These are phyloP conservation scores for Drosophila sordidapex DNA, from an alignment of 2,888 invertebrate genomes.

Conservation along the genomic window DNA sequence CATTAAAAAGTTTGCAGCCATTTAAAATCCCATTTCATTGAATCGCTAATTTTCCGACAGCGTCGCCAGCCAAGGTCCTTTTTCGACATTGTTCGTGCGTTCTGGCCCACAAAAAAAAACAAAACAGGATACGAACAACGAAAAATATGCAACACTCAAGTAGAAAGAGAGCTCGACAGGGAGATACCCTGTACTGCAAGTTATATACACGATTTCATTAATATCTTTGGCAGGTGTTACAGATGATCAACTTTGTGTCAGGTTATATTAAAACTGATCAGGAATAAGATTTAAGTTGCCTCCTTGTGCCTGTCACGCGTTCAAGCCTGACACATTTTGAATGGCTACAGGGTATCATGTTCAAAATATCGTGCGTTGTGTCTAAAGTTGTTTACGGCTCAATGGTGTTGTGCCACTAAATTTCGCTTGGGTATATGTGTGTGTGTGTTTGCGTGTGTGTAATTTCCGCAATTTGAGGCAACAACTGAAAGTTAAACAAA, in stretches of 20 bases:
- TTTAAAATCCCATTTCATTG: constrained; percentile 83
- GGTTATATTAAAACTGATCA: neutral
- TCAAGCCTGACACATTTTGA: neutral
- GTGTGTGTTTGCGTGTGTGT: neutral
- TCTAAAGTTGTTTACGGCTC: constrained; percentile 23
- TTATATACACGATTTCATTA: neutral
- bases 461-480: constrained; percentile 1
- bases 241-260: neutral
- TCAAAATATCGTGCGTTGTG: constrained; percentile 6
- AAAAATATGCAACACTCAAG: neutral
- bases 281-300: neutral
- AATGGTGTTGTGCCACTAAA: constrained; percentile 8
- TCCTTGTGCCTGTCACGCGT: neutral
- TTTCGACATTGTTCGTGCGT: constrained; percentile 32
- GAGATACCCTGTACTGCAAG: neutral
- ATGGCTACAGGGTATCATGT: neutral
- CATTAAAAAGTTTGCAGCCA: constrained; percentile 82
- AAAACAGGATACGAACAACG: constrained; percentile 31
- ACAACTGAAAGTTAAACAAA: constrained; percentile 27
- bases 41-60: constrained; percentile 82
- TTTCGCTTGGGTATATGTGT: constrained; percentile 6
- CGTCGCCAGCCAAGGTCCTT: constrained; percentile 44
- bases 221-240: neutral
- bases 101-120: constrained; percentile 37
- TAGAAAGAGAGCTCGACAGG: neutral